These are phyloP conservation scores for Tachyglossus aculeatus DNA, from an alignment of 2,797 vertebrate genomes.

Conservation along the genomic window DNA sequence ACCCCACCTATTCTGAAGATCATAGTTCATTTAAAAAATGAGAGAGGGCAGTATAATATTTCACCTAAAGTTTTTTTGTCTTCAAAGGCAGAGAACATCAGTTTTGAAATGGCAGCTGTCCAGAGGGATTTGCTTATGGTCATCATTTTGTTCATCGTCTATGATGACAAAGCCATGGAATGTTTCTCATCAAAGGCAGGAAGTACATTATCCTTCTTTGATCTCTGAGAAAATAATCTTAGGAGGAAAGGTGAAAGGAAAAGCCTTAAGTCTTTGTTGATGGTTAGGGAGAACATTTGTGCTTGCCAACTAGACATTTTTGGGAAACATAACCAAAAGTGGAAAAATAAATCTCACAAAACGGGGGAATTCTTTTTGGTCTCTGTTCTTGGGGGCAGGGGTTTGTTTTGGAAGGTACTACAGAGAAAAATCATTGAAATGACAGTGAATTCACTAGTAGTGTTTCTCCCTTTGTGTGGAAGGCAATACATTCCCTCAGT, in stretches of 20 bases:
- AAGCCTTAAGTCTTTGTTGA: not conserved
- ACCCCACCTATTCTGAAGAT: not conserved
- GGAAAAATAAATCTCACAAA: too few relatives aligned
- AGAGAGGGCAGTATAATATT: not conserved
- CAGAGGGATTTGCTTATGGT: slow-evolving; percentile 29
- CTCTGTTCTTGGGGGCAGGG: too few relatives aligned
- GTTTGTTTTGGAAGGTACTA: too few relatives aligned
- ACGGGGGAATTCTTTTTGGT: too few relatives aligned
- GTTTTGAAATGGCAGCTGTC: slow-evolving; percentile 18
- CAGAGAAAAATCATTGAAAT: too few relatives aligned
- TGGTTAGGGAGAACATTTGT: too few relatives aligned
- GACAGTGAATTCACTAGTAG: too few relatives aligned
- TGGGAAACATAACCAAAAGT: too few relatives aligned
- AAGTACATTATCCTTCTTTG: slow-evolving; percentile 38
- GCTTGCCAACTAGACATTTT: too few relatives aligned
- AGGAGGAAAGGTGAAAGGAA: slow-evolving; percentile 18
- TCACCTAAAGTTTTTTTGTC: not conserved
- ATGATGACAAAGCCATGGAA: slow-evolving; percentile 29
- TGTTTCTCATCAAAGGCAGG: slow-evolving; percentile 28
- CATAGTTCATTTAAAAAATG: not conserved
- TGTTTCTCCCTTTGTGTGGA: too few relatives aligned
- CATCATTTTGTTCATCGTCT: slow-evolving; percentile 37
- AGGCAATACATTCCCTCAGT: too few relatives aligned
- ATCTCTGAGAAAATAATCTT: slow-evolving; percentile 34
- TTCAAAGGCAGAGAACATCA: not conserved